phyloP scores from a whole-genome alignment of 2,888 invertebrate genomes.

The Fragum whitleyi region DNA sequence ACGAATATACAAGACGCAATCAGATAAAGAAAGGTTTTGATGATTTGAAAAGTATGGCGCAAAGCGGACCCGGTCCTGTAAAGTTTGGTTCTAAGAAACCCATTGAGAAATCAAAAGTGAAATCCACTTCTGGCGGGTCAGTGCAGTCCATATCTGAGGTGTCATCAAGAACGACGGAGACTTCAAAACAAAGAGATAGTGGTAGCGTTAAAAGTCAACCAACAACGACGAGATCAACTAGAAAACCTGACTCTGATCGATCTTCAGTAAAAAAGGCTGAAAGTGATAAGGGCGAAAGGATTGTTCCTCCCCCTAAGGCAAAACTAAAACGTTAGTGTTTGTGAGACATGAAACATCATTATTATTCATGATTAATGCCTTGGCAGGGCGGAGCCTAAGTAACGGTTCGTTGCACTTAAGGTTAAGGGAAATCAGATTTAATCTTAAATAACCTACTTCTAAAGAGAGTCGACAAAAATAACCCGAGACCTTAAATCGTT shows the following conservation, averaged over 20 bases:
- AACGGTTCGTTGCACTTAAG: too few relatives aligned
- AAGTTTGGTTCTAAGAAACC: conserved; percentile 31
- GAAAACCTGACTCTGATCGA: not conserved
- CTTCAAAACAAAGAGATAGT: conserved; percentile 14
- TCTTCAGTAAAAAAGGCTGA: not conserved
- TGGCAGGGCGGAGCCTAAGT: too few relatives aligned
- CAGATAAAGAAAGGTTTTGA: conserved; percentile 25
- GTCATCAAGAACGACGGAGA: not conserved
- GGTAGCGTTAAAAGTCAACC: conserved; percentile 11
- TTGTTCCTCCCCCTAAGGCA: conserved; percentile 14
- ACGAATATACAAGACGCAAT: conserved; percentile 47
- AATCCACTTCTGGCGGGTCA: conserved; percentile 28
- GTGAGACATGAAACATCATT: too few relatives aligned
- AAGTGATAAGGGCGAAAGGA: not conserved
- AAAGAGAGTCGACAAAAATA: too few relatives aligned
- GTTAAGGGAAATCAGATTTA: too few relatives aligned
- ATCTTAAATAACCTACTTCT: too few relatives aligned
- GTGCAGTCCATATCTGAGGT: conserved; percentile 27
- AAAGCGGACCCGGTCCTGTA: conserved; percentile 50
- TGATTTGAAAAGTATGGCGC: conserved; percentile 43
- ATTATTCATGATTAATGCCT: too few relatives aligned
- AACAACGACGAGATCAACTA: not conserved
- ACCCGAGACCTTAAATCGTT: too few relatives aligned
- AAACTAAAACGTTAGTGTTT: conserved; percentile 5
- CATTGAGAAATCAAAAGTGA: conserved; percentile 4